These are phyloP conservation scores for Antedon mediterranea DNA, from an alignment of 53 echinoderm and acorn worm species.

Conservation along the genomic window DNA sequence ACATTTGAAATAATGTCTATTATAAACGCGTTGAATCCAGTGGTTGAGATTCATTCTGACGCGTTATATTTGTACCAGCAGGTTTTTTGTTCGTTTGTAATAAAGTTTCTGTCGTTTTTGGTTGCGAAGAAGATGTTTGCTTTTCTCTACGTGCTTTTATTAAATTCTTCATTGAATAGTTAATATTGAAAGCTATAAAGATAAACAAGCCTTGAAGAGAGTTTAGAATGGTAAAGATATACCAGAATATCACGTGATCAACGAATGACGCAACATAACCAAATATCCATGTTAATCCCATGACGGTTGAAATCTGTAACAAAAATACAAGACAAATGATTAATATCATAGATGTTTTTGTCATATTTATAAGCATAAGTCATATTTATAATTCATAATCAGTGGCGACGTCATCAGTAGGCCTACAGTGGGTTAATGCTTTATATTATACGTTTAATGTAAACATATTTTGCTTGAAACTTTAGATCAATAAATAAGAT, in stretches of 20 bases:
- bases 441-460: too few relatives aligned
- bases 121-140: not conserved
- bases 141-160: not conserved
- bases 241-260: not conserved
- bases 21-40: not conserved
- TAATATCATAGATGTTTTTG: not conserved
- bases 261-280: not conserved
- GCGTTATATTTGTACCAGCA: too few relatives aligned
- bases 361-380: too few relatives aligned
- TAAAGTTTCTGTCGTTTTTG: not conserved
- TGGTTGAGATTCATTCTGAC: not conserved
- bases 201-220: not conserved
- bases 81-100: not conserved
- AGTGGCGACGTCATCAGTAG: too few relatives aligned
- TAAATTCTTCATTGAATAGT: not conserved
- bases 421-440: too few relatives aligned
- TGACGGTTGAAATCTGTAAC: not conserved
- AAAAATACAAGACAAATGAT: not conserved
- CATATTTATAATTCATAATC: too few relatives aligned
- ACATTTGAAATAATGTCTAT: too few relatives aligned
- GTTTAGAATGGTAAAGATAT: not conserved
- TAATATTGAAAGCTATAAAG: not conserved
- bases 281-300: not conserved
- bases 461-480: too few relatives aligned
- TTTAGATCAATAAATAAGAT: too few relatives aligned